Evolutionary conservation across 2,888 invertebrate species (phyloP), one percentile per base, ranked within the genome.

Genomic region (Lamellibrachia columna): DNA sequence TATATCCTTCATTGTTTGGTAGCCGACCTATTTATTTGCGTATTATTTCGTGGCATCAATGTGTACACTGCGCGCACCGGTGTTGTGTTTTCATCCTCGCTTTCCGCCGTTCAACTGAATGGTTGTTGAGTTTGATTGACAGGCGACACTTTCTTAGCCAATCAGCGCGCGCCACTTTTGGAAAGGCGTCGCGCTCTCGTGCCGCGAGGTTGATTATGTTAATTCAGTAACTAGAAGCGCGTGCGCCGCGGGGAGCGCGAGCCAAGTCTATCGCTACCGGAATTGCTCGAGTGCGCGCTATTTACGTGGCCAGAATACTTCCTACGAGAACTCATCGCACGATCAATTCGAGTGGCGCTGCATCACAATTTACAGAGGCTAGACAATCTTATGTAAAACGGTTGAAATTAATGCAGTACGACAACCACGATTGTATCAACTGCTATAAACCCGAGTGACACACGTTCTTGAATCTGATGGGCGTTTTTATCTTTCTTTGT

Each of bases 41-140:
- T 75, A 75, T 75, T 75, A 75, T 75, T 75, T 75, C 75, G 75
- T 75, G 75, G 75, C 75, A 75, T 75, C 75, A 75, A 75, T 75
- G 75, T 75, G 75, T 75, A 75, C 75, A 75, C 22, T 75, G 75
- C 75, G 75, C 75, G 75, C 75, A 75, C 22, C 75, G 75, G 75
- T 75, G 15, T 75, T 75, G 75, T 75, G 75, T 75, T 75, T 75
- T 75, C 75, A 75, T 75, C 75, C 75, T 75, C 75, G 75, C 75
- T 75, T 75, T 75, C 75, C 75, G 75, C 75, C 75, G 75, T 75
- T 75, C 75, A 75, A 75, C 22, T 75, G 75, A 75, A 75, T 75
- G 75, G 75, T 75, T n/a, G 75, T 75, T 75, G 75, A 22, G 75
- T 75, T 75, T 75, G 75, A 75, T 75, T 75, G 75, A 75, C 75